Base-by-base conservation (phyloP, 35 echinoderm and acorn worm species). In the Ophiothrix spiculata region DNA sequence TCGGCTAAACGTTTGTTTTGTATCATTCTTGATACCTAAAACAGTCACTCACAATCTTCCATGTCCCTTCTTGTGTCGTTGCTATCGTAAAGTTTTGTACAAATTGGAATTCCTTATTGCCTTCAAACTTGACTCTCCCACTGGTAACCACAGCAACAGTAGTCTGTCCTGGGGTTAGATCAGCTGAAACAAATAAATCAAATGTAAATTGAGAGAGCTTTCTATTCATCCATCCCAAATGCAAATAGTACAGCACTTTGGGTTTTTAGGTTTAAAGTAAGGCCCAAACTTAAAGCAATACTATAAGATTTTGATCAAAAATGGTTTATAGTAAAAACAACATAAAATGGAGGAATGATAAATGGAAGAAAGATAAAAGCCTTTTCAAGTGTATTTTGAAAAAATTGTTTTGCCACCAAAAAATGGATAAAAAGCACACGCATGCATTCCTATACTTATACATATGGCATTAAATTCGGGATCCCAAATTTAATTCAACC, bases 1-100 rank as follows among this genome's bases (percentile, higher is more conserved):
- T n/a, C n/a, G n/a, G n/a, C n/a, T n/a, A n/a, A n/a, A n/a, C n/a
- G n/a, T n/a, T n/a, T n/a, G n/a, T n/a, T n/a, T n/a, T 29, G 77
- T 23, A 37, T 99, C 92, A 99, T 80, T 99, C 96, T 64, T 89
- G 89, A 76, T 94, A 99, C 75, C 92, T 94, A 80, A 99, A 94
- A 40, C 80, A 94, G 40, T 94, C 86, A 31, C 92, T 94, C 13
- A 83, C 83, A 33, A 99, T 94, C 64, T 99, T 99, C 89, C 92
- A 94, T 39, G 88, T 87, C 17, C 88, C 86, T n/a, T 73, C 82
- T 74, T 91, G 89, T 12, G 89, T 87, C 40, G 60, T 69, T 21
- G 92, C 88, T 16, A 94, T 56, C 16, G 91, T 79, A 80, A 99
- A 99, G 81, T 94, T 99, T 39, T 94, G 85, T 32, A 74, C 77